Evolutionary conservation across 2,797 vertebrate species (phyloP), one percentile per base, ranked within the genome.

Genomic region (Anisognathus igniventris): DNA sequence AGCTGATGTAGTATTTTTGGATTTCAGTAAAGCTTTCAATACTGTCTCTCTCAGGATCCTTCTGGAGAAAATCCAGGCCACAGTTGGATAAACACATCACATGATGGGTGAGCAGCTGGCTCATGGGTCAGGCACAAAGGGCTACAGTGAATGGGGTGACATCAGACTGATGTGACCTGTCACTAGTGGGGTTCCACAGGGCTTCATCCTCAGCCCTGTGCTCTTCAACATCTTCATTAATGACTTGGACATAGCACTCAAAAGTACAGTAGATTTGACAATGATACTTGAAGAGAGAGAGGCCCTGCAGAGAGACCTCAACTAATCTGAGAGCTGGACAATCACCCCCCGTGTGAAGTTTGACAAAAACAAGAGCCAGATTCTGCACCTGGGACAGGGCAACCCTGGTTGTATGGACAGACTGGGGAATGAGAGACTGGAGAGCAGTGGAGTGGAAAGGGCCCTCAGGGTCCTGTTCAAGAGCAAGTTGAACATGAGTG

Each of bases 161-260:
- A 57, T 24, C n/a, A 57, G 27, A n/a, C 5, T 44, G 74, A 7
- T 33, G n/a, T 25, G 0, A 9, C 10, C 27, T 39, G 39, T 18
- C 33, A 30, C 47, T 30, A 0, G 3, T 25, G 48, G 48, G 40
- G 17, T 2, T 68, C 73, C 28, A 11, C 16, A 3, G 39, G 6
- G 19, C 23, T 5, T 3, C 7, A 3, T 13, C n/a, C 28, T 16
- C 0, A 3, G 7, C 4, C 7, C 23, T n/a, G 3, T 39, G n/a
- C n/a, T 25, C 20, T 18, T 54, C 40, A 76, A 47, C 17, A 10
- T 5, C 16, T 39, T 45, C 33, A n/a, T 18, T 33, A 47, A 40
- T 17, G 0, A 30, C 33, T 5, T 47, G 28, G 24, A 24, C 0
- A 1, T 1, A 37, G 27, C 8, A 37, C 37, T 72, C 7, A 6